These are phyloP conservation scores for Botia kubotai DNA, from an alignment of 2,797 vertebrate species.

Conservation along the genomic window DNA sequence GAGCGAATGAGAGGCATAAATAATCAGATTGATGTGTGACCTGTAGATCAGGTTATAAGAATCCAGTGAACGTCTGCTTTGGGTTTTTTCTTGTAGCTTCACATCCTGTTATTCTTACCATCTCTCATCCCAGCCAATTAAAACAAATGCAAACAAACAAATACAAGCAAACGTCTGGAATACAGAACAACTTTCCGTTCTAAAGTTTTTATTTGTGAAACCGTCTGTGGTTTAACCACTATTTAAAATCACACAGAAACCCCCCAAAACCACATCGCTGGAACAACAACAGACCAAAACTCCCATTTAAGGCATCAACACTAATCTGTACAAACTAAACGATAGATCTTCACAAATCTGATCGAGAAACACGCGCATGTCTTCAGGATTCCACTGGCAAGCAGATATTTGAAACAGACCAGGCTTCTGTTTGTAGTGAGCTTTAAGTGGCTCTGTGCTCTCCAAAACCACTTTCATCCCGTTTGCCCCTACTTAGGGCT, in stretches of 20 bases:
- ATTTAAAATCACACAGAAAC: slow-evolving; percentile 36
- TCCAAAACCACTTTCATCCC: slow-evolving; percentile 60
- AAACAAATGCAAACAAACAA: slow-evolving; percentile 41
- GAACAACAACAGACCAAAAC: slow-evolving; percentile 40
- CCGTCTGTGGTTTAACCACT: slow-evolving; percentile 29
- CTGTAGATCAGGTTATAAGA: slow-evolving; percentile 46
- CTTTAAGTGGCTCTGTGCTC: slow-evolving; percentile 48
- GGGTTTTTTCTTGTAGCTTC: slow-evolving; percentile 35
- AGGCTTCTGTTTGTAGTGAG: slow-evolving; percentile 55
- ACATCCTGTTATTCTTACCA: neutral
- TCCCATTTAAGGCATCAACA: slow-evolving; percentile 17
- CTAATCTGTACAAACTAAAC: slow-evolving; percentile 40
- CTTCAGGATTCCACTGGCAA: slow-evolving; percentile 50
- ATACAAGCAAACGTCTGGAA: neutral
- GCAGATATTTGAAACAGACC: slow-evolving; percentile 62
- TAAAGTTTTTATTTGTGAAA: slow-evolving; percentile 7
- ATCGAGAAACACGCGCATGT: slow-evolving; percentile 43
- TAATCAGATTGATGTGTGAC: slow-evolving; percentile 56
- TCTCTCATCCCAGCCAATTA: slow-evolving; percentile 55
- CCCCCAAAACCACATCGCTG: slow-evolving; percentile 42
- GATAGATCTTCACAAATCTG: slow-evolving; percentile 39
- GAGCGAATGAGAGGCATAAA: slow-evolving; percentile 53
- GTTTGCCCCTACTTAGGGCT: slow-evolving; percentile 62
- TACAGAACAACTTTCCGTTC: neutral
- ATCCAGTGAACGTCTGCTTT: slow-evolving; percentile 58